These are phyloP conservation scores for Tipula lateralis DNA, from an alignment of 2,888 invertebrate genomes.

Conservation along the genomic window DNA sequence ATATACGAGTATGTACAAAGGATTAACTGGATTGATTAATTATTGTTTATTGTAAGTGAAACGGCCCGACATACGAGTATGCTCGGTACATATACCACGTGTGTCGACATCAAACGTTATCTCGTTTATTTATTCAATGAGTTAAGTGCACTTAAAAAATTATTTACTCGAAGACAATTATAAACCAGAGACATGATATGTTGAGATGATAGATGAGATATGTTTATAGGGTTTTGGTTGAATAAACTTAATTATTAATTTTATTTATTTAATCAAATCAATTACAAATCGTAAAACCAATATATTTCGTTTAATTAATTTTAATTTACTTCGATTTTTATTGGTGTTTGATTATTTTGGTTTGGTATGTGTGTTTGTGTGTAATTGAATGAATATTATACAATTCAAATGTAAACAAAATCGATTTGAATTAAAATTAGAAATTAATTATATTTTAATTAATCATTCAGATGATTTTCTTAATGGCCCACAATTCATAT, in stretches of 20 bases:
- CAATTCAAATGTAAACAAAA: neutral
- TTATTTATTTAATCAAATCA: neutral
- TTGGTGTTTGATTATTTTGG: neutral
- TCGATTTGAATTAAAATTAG: neutral
- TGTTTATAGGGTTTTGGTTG: neutral
- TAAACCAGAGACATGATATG: neutral
- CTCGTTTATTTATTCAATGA: neutral
- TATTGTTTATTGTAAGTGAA: neutral
- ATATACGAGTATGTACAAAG: too few relatives aligned
- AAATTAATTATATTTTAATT: neutral
- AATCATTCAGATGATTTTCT: neutral
- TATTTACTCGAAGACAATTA: neutral
- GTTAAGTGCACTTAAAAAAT: neutral
- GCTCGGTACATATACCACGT: neutral
- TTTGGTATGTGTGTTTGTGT: neutral
- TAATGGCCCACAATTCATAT: too few relatives aligned
- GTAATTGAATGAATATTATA: neutral
- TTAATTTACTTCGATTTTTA: neutral
- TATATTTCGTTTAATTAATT: neutral
- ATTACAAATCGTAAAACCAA: neutral
- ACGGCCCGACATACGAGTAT: neutral
- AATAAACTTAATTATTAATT: neutral
- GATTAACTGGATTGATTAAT: neutral
- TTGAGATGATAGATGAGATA: neutral
- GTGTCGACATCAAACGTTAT: neutral